Percentiles rank a stretch among this genome's conserved stretches.
These are phyloP conservation scores for Tenualosa ilisha DNA, from an alignment of 2,797 vertebrate species.

Conservation along the genomic window DNA sequence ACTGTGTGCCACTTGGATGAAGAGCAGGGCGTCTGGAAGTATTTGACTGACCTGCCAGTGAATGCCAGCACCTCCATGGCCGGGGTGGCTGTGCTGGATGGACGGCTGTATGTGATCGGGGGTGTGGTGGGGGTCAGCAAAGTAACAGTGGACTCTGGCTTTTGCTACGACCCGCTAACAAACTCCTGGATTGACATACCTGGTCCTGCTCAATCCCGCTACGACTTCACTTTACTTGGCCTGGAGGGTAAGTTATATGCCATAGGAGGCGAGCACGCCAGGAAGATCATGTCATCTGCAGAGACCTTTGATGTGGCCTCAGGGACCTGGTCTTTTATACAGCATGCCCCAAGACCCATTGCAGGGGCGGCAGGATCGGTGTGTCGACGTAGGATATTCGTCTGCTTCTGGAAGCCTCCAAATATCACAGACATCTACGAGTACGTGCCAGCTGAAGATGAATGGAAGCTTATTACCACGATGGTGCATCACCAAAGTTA, in stretches of 20 bases:
- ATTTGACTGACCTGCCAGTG: conserved; percentile 85
- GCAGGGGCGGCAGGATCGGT: conserved; percentile 81
- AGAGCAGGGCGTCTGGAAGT: conserved; percentile 82
- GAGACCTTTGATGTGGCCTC: conserved; percentile 78
- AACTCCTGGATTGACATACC: conserved; percentile 82
- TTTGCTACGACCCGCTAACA: conserved; percentile 82
- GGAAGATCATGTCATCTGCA: conserved; percentile 77
- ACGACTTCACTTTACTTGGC: conserved; percentile 83
- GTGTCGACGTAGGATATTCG: conserved; percentile 84
- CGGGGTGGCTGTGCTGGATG: conserved; percentile 86
- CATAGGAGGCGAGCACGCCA: conserved; percentile 85
- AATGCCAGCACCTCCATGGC: conserved; percentile 91
- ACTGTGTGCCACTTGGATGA: conserved; percentile 90
- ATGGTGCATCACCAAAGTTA: conserved; percentile 89
- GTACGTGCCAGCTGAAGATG: conserved; percentile 73
- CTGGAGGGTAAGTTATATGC: conserved; percentile 84
- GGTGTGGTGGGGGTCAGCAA: conserved; percentile 86
- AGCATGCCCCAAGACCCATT: conserved; percentile 81
- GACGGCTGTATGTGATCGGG: conserved; percentile 89
- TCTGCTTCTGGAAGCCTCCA: conserved; percentile 91
- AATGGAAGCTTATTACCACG: conserved; percentile 81
- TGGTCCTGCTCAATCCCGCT: conserved; percentile 87
- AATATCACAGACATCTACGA: conserved; percentile 89
- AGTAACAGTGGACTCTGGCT: conserved; percentile 84
- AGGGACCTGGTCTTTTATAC: conserved; percentile 80